Evolutionary conservation across 2,888 invertebrate species (phyloP).

Genomic region (Andrena minutula): DNA sequence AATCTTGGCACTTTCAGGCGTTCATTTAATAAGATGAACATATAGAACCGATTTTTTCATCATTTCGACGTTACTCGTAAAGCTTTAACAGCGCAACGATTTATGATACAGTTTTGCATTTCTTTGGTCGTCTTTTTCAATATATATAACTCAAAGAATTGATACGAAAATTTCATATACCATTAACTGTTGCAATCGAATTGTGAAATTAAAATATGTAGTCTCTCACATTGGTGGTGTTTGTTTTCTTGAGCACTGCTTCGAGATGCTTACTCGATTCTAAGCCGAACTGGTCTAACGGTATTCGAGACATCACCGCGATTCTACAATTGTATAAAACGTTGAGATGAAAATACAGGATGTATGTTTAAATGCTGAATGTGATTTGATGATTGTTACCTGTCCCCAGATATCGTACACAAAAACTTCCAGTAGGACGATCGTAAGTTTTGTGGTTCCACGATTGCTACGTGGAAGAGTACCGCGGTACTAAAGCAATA

Average conservation of each 20-base stretch:
- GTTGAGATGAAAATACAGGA: not conserved
- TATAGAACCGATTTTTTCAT: conserved; percentile 3
- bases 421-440: conserved; percentile 95
- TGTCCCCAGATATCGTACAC: conserved; percentile 90
- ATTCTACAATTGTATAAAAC: conserved; percentile 84
- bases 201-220: conserved; percentile 79
- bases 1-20: conserved; percentile 73
- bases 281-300: conserved; percentile 88
- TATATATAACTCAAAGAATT: not conserved
- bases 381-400: conserved; percentile 82
- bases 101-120: not conserved
- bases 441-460: conserved; percentile 92
- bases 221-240: conserved; percentile 81
- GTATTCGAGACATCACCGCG: conserved; percentile 87
- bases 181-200: not conserved
- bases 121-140: conserved; percentile 57
- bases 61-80: not conserved
- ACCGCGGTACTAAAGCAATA: conserved; percentile 92
- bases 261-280: conserved; percentile 86
- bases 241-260: conserved; percentile 84
- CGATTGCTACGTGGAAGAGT: conserved; percentile 91
- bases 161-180: conserved; percentile 12
- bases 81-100: not conserved
- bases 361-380: not conserved
- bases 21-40: conserved; percentile 25